Percentiles rank a stretch among this genome's conserved stretches.
Conservation (phyloP, 2,888 invertebrate species). For the Athrips mouffetella region DNA sequence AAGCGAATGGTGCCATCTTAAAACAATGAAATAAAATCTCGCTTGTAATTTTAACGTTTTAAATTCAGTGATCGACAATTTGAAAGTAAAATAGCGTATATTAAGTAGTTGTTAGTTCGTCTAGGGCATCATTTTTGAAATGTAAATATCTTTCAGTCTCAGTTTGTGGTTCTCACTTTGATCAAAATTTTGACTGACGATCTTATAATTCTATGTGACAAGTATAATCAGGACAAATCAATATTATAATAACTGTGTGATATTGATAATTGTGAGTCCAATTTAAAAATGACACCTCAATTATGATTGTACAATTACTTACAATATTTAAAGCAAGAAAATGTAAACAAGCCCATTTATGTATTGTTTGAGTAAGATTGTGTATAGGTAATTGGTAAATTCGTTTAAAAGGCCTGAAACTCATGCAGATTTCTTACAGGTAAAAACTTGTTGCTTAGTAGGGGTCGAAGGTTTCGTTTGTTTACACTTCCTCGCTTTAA, state of each 20-base stretch:
- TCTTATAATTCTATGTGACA: neutral
- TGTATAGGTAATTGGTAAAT: no score
- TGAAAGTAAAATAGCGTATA: conserved; percentile 33
- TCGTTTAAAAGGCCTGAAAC: no score
- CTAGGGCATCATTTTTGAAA: neutral
- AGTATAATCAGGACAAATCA: neutral
- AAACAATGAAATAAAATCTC: conserved; percentile 33
- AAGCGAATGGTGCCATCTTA: conserved; percentile 50
- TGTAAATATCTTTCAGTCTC: neutral
- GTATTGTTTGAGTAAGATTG: no score
- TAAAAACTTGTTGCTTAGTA: no score
- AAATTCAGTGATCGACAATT: neutral
- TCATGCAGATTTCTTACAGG: no score
- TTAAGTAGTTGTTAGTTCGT: conserved; percentile 9
- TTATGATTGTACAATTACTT: neutral
- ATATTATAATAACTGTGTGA: no score
- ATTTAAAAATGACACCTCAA: no score
- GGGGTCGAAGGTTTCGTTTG: no score
- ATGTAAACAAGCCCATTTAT: no score
- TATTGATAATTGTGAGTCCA: no score
- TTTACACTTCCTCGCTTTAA: no score
- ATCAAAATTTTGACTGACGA: conserved; percentile 46
- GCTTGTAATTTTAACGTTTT: conserved; percentile 11
- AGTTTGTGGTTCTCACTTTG: conserved; percentile 50
- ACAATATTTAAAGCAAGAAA: neutral